Conservation (phyloP, 2,888 invertebrate genomes). For the Syrphus vitripennis region DNA sequence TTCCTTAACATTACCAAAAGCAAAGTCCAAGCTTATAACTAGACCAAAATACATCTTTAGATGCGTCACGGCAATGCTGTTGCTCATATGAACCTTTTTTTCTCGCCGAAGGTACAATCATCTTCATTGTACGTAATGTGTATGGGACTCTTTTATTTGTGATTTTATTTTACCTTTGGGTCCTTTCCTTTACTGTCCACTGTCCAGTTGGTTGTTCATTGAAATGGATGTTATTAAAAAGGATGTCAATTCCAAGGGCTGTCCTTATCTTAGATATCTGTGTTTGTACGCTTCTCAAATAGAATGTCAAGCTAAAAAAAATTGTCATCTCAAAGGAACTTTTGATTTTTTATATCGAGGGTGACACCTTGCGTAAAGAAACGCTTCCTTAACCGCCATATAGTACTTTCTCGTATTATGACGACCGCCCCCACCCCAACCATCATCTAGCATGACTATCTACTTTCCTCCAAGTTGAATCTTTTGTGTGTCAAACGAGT, state of each 20-base stretch:
- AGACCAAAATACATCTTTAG: not conserved
- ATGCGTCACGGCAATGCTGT: not conserved
- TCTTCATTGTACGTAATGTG: not conserved
- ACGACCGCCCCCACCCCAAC: not conserved
- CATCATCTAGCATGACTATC: not conserved
- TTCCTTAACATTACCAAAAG: too few relatives aligned
- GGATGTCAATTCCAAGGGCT: conserved; percentile 30
- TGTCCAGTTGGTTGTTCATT: conserved; percentile 56
- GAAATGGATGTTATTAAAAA: conserved; percentile 66
- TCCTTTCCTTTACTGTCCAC: conserved; percentile 55
- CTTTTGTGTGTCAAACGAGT: conserved; percentile 19
- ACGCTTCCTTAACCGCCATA: not conserved
- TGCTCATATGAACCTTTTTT: not conserved
- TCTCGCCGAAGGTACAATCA: not conserved
- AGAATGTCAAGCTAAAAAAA: conserved; percentile 59
- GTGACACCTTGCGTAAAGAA: conserved; percentile 51
- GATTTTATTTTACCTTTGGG: conserved; percentile 31
- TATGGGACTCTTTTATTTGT: not conserved
- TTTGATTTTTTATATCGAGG: conserved; percentile 62
- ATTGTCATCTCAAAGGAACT: conserved; percentile 66
- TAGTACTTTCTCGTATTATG: not conserved
- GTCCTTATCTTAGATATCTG: not conserved
- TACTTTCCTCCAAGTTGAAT: not conserved
- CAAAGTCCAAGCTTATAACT: not conserved
- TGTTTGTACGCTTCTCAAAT: conserved; percentile 10